These are phyloP conservation scores for Oceanodroma leucorhoa DNA, from an alignment of 2,797 vertebrate species.

Conservation along the genomic window DNA sequence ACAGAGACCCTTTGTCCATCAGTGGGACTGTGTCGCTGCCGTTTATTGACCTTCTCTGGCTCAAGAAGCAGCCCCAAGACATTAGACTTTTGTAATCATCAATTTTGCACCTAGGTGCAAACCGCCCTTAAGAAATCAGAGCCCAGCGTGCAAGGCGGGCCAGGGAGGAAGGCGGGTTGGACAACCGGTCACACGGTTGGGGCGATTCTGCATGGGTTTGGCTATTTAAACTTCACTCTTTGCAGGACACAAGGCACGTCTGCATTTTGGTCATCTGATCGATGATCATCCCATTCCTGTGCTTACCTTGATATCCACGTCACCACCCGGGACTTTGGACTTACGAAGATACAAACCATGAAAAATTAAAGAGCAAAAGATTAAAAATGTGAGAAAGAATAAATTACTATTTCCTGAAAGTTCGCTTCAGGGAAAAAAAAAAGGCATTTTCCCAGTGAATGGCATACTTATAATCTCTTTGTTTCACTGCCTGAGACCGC, in stretches of 20 bases:
- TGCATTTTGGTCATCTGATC: not conserved
- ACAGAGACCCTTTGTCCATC: not conserved
- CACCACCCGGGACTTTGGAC: not conserved
- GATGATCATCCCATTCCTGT: accelerated
- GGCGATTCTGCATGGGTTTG: accelerated
- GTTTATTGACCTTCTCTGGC: not conserved
- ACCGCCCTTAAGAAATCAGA: not conserved
- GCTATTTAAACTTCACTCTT: not conserved
- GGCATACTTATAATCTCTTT: constrained; percentile 33
- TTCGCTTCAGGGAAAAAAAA: not conserved
- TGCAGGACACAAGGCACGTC: no score
- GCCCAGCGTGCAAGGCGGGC: not conserved
- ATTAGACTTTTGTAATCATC: accelerated
- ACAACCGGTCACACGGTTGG: not conserved
- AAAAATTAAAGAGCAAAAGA: not conserved
- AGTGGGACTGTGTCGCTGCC: not conserved
- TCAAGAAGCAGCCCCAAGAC: not conserved
- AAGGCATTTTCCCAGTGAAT: constrained; percentile 27
- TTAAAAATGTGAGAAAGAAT: not conserved
- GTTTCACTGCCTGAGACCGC: constrained; percentile 55
- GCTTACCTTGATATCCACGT: not conserved
- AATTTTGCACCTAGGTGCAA: accelerated
- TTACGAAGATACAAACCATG: accelerated
- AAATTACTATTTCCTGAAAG: not conserved
- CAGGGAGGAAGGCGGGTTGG: not conserved